Conservation (phyloP, 1,140 invertebrate species). For the Leptestheria dahalacensis region DNA sequence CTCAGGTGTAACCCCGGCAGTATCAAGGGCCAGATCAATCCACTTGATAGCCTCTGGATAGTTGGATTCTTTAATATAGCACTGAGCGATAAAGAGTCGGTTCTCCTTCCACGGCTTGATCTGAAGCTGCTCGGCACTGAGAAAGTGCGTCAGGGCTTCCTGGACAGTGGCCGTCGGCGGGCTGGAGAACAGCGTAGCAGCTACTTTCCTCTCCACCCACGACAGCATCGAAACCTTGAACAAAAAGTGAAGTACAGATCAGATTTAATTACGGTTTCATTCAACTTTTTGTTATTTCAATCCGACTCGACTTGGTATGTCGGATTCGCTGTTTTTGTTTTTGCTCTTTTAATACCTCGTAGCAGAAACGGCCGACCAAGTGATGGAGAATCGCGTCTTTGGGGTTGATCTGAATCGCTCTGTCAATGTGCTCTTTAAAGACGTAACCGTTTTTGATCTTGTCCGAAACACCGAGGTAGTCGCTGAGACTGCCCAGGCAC, state of each 20-base stretch:
- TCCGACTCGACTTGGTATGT: neutral
- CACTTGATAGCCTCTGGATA: constrained; percentile 39
- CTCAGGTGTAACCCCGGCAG: constrained; percentile 29
- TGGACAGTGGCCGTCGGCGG: constrained; percentile 44
- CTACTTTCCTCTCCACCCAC: constrained; percentile 56
- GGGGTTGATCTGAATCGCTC: constrained; percentile 47
- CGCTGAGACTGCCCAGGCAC: constrained; percentile 43
- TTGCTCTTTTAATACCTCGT: constrained; percentile 40
- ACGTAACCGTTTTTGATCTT: constrained; percentile 48
- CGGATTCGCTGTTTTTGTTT: neutral
- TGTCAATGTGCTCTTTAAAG: constrained; percentile 56
- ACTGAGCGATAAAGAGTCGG: constrained; percentile 50
- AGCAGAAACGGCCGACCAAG: constrained; percentile 51
- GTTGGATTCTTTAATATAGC: constrained; percentile 38
- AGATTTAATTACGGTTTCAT: neutral
- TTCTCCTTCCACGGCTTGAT: constrained; percentile 50
- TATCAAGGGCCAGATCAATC: constrained; percentile 34
- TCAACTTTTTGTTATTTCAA: neutral
- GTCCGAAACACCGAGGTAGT: constrained; percentile 43
- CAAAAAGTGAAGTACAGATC: neutral
- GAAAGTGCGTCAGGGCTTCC: constrained; percentile 48
- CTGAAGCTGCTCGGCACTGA: constrained; percentile 44
- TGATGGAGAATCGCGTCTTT: constrained; percentile 47
- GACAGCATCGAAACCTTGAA: constrained; percentile 40
- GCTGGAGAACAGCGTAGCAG: constrained; percentile 47